Conservation (phyloP, 2,888 invertebrate genomes). For the Stomorhina lunata region DNA sequence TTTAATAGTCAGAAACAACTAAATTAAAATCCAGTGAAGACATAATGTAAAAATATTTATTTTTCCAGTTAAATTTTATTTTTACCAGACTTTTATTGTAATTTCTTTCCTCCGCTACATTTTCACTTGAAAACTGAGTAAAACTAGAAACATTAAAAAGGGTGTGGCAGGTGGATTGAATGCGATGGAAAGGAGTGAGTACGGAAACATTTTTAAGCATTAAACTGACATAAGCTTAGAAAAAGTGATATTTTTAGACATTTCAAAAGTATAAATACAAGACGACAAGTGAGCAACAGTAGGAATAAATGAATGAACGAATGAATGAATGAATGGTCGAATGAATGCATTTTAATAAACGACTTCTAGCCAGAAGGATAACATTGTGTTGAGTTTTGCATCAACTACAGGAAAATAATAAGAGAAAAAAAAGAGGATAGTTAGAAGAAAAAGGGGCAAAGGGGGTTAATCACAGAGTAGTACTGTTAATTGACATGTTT, state of each 20-base stretch:
- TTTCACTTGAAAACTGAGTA: not conserved
- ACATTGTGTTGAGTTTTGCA: not conserved
- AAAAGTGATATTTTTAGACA: conserved; percentile 6
- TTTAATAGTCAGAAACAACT: not conserved
- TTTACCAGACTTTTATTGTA: conserved; percentile 1
- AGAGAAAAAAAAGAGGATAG: not conserved
- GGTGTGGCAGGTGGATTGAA: not conserved
- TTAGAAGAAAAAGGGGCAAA: not conserved
- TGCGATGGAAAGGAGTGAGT: not conserved
- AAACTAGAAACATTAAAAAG: conserved; percentile 2
- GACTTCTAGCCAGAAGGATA: not conserved
- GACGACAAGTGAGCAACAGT: conserved; percentile 34
- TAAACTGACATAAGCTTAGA: conserved; percentile 50
- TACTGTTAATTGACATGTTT: conserved; percentile 32
- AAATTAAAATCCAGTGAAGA: conserved; percentile 12
- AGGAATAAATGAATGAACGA: conserved; percentile 16
- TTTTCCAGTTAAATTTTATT: conserved; percentile 28
- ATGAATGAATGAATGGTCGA: not conserved
- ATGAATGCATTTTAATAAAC: conserved; percentile 22
- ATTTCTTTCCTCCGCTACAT: not conserved
- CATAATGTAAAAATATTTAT: conserved; percentile 48
- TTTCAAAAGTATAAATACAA: conserved; percentile 8
- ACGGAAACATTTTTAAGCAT: conserved; percentile 35
- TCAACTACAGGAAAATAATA: not conserved
- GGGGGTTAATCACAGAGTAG: conserved; percentile 1